A percentile compares a stretch with the other conserved stretches of the same genome.
These are phyloP conservation scores for Portevinia maculata DNA, from an alignment of 2,888 invertebrate genomes.

Conservation along the genomic window DNA sequence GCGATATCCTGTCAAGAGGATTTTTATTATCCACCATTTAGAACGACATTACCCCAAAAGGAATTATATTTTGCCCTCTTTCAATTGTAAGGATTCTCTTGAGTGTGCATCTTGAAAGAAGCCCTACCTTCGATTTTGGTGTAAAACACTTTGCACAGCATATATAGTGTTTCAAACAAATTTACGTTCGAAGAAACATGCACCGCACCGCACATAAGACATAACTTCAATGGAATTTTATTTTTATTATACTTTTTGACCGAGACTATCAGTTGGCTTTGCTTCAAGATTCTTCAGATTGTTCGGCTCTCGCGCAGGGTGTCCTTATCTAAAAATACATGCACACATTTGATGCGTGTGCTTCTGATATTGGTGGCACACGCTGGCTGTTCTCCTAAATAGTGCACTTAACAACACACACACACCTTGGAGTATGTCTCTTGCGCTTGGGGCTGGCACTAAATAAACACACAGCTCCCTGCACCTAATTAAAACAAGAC, in stretches of 20 bases:
- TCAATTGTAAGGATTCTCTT: conserved; percentile 66
- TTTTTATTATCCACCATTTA: conserved; percentile 70
- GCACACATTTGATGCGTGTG: conserved; percentile 43
- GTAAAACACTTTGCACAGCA: conserved; percentile 47
- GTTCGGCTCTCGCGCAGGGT: conserved; percentile 16
- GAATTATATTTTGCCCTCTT: conserved; percentile 69
- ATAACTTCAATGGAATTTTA: conserved; percentile 35
- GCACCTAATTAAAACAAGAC: conserved; percentile 70
- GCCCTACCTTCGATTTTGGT: conserved; percentile 48
- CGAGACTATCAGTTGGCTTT: conserved; percentile 9
- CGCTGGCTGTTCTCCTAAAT: conserved; percentile 58
- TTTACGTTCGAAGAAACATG: conserved; percentile 10
- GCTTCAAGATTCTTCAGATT: conserved; percentile 43
- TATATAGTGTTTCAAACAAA: conserved; percentile 55
- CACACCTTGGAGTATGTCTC: conserved; percentile 61
- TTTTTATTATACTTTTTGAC: conserved; percentile 53
- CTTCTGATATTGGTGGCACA: conserved; percentile 47
- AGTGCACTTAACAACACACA: conserved; percentile 66
- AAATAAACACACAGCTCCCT: conserved; percentile 64
- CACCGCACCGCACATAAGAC: background rate
- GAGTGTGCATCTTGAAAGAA: conserved; percentile 56
- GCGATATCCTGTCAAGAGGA: conserved; percentile 55
- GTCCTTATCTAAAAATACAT: conserved; percentile 70
- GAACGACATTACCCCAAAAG: conserved; percentile 63
- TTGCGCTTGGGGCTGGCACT: conserved; percentile 49